Base-by-base conservation (phyloP, 2,888 invertebrate genomes). In the Myopa testacea region DNA sequence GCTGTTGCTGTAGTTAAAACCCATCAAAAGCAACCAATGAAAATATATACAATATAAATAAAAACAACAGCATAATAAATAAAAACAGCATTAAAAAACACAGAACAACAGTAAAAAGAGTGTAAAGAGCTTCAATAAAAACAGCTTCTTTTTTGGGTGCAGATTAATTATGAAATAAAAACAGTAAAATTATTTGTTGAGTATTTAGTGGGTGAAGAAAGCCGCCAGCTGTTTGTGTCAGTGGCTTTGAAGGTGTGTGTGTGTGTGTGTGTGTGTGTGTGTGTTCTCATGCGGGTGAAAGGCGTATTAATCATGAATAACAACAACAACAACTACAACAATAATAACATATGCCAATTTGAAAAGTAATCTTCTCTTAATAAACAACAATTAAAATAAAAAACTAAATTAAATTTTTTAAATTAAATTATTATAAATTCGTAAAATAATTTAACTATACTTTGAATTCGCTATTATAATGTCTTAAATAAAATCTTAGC, bases 161-260 rank as follows among this genome's bases (percentile, higher is more conserved):
- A 69, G 60, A 75, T 75, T 75, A 75, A 75, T 75, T 69, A 69
- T 69, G 10, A 50, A 60, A 75, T 69, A 37, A 75, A 38, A 65
- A 69, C 40, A n/a, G 26, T 45, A 72, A 71, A 58, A 16, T 8
- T 55, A 55, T 5, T 55, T 55, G 10, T 34, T 45, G 14, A 50
- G 63, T 63, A 65, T 65, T 65, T 74, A 65, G 63, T 52, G 65
- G 38, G 52, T 50, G 74, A 74, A 52, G 74, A 63, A 16, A 34
- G 50, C 10, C 16, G 73, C 34, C 65, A 16, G 65, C 52, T 50
- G 58, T 38, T 55, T 37, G 50, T 50, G 52, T 50, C n/a, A 34
- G 55, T 2, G 26, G 26, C 26, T 26, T 14, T 37, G 38, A 38
- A 65, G 4, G 26, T 45, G n/a, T 58, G 63, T 63, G 45, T 45